These are phyloP conservation scores for Syndactyla subalaris DNA, from an alignment of 2,797 vertebrate species.

Conservation along the genomic window DNA sequence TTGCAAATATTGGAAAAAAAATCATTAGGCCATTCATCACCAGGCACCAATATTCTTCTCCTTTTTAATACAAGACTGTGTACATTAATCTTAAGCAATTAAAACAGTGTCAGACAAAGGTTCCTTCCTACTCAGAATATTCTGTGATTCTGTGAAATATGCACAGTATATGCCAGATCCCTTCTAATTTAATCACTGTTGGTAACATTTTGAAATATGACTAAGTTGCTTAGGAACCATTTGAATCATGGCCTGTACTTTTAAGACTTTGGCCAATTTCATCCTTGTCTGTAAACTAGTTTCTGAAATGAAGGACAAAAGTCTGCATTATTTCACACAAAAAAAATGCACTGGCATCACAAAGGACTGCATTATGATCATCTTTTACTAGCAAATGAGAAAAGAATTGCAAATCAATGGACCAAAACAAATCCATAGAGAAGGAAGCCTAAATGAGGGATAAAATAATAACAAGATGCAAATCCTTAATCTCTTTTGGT, in stretches of 20 bases:
- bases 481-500: neutral
- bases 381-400: neutral
- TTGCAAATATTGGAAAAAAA: neutral
- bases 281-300: neutral
- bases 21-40: neutral
- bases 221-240: neutral
- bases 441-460: neutral
- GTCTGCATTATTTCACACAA: neutral
- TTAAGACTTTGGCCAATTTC: neutral
- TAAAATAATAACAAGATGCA: neutral
- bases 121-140: neutral
- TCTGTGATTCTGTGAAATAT: neutral
- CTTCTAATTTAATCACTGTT: constrained; percentile 13
- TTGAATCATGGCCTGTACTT: neutral
- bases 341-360: neutral
- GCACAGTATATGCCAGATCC: neutral
- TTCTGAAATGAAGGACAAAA: neutral
- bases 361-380: neutral
- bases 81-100: constrained; percentile 17
- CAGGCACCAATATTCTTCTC: neutral
- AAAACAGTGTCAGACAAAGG: neutral
- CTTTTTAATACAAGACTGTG: neutral
- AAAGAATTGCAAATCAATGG: neutral
- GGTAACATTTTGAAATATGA: neutral
- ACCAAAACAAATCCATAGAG: neutral